These are phyloP conservation scores for Choreutis nemorana DNA, from an alignment of 2,888 invertebrate genomes.

Conservation along the genomic window DNA sequence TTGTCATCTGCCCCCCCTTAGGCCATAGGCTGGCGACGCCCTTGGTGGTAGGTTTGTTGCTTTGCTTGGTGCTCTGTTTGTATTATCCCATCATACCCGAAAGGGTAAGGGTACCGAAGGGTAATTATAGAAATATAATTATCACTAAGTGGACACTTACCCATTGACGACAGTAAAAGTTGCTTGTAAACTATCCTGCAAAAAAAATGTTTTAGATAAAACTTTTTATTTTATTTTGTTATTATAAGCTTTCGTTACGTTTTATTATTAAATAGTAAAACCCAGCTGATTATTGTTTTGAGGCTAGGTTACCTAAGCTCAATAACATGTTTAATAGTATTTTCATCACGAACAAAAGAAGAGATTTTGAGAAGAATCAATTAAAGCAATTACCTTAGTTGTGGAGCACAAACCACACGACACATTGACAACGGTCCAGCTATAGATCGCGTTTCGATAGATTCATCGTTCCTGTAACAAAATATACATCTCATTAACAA, in stretches of 20 bases:
- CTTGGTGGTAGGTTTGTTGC: no score
- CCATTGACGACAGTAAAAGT: conserved; percentile 19
- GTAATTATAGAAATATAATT: no score
- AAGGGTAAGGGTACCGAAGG: no score
- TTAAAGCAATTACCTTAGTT: conserved; percentile 29
- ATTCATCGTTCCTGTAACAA: conserved; percentile 32
- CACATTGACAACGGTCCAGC: conserved; percentile 37
- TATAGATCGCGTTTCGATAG: conserved; percentile 29
- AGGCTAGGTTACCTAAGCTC: neutral
- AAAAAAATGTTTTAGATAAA: conserved; percentile 8
- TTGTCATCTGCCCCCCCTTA: no score
- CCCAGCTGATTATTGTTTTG: neutral
- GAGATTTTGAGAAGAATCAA: neutral
- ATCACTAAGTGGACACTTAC: conserved; percentile 21
- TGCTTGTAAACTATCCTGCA: conserved; percentile 42
- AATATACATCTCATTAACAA: neutral
- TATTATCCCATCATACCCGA: no score
- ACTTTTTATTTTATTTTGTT: neutral
- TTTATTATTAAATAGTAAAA: conserved; percentile 5
- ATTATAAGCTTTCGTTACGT: neutral
- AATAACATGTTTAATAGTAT: no score
- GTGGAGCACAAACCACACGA: conserved; percentile 40
- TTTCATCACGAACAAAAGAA: neutral
- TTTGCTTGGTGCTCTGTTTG: no score
- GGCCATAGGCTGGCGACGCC: no score